Evolutionary conservation across 2,113 vertebrate species (phyloP).

Genomic region (Sturnira hondurensis): DNA sequence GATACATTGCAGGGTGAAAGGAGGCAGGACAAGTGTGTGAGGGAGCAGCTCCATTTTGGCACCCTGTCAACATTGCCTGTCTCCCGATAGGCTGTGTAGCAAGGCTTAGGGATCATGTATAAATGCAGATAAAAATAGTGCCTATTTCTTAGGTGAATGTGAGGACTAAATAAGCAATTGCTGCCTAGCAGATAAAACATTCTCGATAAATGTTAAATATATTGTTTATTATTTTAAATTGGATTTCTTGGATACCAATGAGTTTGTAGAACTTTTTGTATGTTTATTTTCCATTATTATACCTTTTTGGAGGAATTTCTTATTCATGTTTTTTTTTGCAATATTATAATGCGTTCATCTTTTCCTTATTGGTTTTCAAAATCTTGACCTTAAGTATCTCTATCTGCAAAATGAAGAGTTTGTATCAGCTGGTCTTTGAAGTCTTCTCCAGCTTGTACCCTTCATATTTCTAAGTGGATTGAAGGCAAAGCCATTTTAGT

Average conservation of each 20-base stretch:
- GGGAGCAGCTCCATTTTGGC: background rate
- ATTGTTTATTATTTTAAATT: background rate
- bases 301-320: background rate
- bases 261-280: background rate
- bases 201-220: background rate
- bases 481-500: background rate
- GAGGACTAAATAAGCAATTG: background rate
- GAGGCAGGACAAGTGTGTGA: background rate
- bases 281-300: background rate
- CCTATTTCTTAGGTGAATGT: background rate
- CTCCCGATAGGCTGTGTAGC: background rate
- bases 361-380: background rate
- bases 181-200: background rate
- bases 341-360: background rate
- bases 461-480: background rate
- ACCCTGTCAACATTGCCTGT: background rate
- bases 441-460: background rate
- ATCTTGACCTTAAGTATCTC: background rate
- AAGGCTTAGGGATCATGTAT: background rate
- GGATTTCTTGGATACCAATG: background rate
- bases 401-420: background rate
- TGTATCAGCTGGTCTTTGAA: background rate
- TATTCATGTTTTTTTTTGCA: background rate
- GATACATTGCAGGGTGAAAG: background rate
- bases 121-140: background rate